A percentile compares a stretch with the other conserved stretches of the same genome.
Evolutionary conservation across 2,113 vertebrate genomes (phyloP).

Genomic region (Nycticorax nycticorax): DNA sequence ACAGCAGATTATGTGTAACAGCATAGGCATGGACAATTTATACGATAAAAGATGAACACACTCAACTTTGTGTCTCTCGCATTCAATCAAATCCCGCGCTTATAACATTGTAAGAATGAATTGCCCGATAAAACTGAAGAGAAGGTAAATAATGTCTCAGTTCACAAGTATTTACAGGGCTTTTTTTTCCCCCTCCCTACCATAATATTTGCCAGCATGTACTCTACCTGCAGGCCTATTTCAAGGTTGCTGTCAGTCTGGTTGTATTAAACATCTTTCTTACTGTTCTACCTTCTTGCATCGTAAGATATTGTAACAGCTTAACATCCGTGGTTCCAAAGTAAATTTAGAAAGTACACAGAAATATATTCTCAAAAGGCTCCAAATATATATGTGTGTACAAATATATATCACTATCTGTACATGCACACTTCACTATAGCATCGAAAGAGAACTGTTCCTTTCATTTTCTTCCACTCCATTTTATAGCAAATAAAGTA

Average conservation of each 20-base stretch:
- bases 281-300: neutral
- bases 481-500: neutral
- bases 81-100: fast-evolving
- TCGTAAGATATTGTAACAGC: fast-evolving
- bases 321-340: neutral
- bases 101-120: fast-evolving
- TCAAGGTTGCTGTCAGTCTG: neutral
- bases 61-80: neutral
- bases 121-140: neutral
- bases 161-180: neutral
- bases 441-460: neutral
- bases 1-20: fast-evolving
- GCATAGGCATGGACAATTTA: neutral
- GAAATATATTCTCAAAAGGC: neutral
- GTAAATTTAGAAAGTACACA: neutral
- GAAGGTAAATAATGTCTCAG: neutral
- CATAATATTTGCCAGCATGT: neutral
- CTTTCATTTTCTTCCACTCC: neutral
- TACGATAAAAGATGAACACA: neutral
- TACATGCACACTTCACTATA: neutral
- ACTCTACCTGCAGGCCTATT: neutral
- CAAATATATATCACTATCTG: neutral
- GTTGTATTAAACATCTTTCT: neutral
- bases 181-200: too few species aligned
- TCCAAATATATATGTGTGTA: neutral